Conservation (phyloP, 2,797 vertebrate genomes). For the Luscinia luscinia region DNA sequence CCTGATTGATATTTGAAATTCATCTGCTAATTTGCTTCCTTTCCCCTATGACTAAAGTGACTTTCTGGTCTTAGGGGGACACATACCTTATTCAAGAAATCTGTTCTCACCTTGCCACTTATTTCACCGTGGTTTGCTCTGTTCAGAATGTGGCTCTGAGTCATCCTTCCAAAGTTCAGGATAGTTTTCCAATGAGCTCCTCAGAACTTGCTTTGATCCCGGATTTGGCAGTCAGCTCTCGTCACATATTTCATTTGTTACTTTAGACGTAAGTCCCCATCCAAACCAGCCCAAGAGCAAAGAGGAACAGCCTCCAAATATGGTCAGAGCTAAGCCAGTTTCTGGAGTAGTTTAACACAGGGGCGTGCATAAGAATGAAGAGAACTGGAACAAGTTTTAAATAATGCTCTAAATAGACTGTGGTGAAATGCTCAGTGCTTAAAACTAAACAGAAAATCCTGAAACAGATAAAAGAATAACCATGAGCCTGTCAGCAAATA, state of each 20-base stretch:
- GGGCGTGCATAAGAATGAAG: background rate
- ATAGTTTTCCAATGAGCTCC: conserved; percentile 33
- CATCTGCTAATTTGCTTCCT: background rate
- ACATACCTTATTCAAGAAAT: background rate
- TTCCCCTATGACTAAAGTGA: background rate
- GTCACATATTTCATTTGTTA: conserved; percentile 33
- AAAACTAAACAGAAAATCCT: conserved; percentile 21
- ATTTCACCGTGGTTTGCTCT: background rate
- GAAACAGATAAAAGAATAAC: conserved; percentile 35
- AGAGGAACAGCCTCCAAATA: conserved; percentile 62
- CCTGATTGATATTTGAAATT: background rate
- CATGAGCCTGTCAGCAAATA: background rate
- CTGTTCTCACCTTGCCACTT: background rate
- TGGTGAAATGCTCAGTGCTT: conserved; percentile 39
- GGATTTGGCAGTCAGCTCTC: conserved; percentile 36
- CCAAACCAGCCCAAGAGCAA: conserved; percentile 18
- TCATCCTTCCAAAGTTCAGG: background rate
- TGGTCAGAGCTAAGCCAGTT: conserved; percentile 24
- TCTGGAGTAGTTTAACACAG: conserved; percentile 52
- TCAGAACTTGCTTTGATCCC: conserved; percentile 36
- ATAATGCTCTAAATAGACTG: conserved; percentile 49
- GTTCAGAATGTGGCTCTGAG: background rate
- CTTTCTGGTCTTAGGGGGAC: background rate
- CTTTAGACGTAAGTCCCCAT: background rate
- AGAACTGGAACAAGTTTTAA: conserved; percentile 41